Base-by-base conservation (phyloP, 53 echinoderm and acorn worm species). In the Echinometra lucunter region DNA sequence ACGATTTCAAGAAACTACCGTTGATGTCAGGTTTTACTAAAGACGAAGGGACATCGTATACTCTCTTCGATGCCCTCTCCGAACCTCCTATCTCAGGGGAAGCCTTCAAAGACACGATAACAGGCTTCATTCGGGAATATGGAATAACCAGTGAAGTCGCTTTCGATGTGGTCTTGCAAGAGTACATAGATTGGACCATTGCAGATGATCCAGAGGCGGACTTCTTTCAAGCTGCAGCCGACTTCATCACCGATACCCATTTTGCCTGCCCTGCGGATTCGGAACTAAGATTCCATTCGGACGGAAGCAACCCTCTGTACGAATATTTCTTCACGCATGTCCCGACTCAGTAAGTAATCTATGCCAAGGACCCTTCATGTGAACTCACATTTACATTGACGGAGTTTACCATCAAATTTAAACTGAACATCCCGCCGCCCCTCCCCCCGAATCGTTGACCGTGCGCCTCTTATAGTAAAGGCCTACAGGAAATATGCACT, bases 141-240 rank as follows among this genome's bases (percentile, higher is more conserved):
- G 78, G 90, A 11, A 88, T 93, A 19, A 87, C 53, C 0, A 91
- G 82, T 66, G 96, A 95, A 58, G 45, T 94, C 21, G 85, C 95
- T 18, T 88, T 45, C 19, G 96, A 96, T 91, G 96, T 95, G 23
- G 81, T 96, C 25, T 94, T 82, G 45, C 97, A 96, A 28, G 93
- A 97, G 67, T 97, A 97, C 88, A 57, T 95, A 6, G 96, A 97
- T 60, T 97, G 97, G 97, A 75, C 97, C 13, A 63, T 53, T 10
- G 95, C 95, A 2, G 97, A 97, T 49, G 94, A 96, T 12, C 96
- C 96, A 44, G 95, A 94, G 4, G 89, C 96, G 55, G 94, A 96
- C 90, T 96, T 90, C 78, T 96, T 96, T 58, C 58, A 92, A 44
- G 55, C 94, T 1, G 91, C 90, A 8, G 92, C 95, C 5, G 75